Conservation (phyloP, 1,140 invertebrate genomes). For the Bombus impatiens region DNA sequence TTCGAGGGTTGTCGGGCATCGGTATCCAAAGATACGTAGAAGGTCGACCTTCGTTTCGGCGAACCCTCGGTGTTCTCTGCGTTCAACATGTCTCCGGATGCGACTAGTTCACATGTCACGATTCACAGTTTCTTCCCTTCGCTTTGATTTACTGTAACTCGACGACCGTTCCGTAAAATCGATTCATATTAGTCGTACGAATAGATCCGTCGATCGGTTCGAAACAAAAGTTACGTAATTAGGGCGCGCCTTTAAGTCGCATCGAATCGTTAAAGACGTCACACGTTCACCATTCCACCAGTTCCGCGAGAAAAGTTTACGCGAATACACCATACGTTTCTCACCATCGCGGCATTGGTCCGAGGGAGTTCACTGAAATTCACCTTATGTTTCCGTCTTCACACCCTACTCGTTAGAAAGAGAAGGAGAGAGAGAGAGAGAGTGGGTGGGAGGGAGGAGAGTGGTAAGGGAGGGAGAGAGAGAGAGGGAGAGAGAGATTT, state of each 20-base stretch:
- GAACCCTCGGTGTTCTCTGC: constrained; percentile 72
- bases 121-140: neutral
- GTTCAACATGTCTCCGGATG: constrained; percentile 62
- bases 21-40: constrained; percentile 81
- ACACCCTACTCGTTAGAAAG: neutral
- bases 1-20: constrained; percentile 70
- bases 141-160: neutral
- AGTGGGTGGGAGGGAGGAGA: too few species aligned
- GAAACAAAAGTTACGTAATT: neutral
- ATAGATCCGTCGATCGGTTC: neutral
- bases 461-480: too few species aligned
- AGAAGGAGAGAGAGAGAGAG: too few species aligned
- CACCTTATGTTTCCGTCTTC: constrained; percentile 6
- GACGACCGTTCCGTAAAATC: neutral
- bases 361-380: constrained; percentile 19
- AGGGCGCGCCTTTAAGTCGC: neutral
- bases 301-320: neutral
- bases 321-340: neutral
- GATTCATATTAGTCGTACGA: neutral
- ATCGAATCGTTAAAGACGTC: neutral
- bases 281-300: neutral
- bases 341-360: neutral
- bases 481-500: neutral
- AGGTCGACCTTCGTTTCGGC: constrained; percentile 82
- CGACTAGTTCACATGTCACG: constrained; percentile 44